Evolutionary conservation across 64 coral and sea anemone genomes (phyloP).

Genomic region (Stichodactyla helianthus): DNA sequence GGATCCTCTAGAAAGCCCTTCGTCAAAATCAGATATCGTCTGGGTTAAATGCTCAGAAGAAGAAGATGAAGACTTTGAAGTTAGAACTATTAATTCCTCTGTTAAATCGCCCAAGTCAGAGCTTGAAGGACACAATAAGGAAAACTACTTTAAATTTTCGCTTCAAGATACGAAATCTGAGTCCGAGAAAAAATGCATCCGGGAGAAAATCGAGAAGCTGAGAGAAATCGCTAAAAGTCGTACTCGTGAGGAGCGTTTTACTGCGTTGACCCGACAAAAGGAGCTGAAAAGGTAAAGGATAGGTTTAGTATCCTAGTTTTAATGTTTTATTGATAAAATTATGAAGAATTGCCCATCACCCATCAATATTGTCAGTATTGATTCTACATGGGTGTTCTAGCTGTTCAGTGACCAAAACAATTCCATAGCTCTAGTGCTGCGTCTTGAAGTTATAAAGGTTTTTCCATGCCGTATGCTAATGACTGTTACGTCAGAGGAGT

Average conservation of each 20-base stretch:
- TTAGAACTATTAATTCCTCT: conserved; percentile 36
- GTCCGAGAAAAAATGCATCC: conserved; percentile 72
- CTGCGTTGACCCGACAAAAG: conserved; percentile 51
- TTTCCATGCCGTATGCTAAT: too few species aligned
- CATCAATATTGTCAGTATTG: too few species aligned
- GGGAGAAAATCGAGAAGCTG: conserved; percentile 77
- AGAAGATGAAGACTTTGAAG: conserved; percentile 39
- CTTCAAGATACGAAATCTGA: conserved; percentile 57
- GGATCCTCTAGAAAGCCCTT: conserved; percentile 11
- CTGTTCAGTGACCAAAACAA: too few species aligned
- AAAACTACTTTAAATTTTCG: conserved; percentile 62
- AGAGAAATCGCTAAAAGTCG: conserved; percentile 72
- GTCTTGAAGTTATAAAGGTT: too few species aligned
- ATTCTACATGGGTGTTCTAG: too few species aligned
- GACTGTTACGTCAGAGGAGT: too few species aligned
- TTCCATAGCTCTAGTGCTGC: too few species aligned
- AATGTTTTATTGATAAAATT: not conserved
- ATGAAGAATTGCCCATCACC: too few species aligned
- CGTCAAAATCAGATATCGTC: not conserved
- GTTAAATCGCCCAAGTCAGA: conserved; percentile 18
- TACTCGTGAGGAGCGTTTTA: conserved; percentile 74
- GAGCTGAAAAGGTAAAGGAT: conserved; percentile 27
- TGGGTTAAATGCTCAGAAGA: conserved; percentile 24
- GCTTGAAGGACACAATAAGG: conserved; percentile 47
- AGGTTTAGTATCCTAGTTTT: not conserved